Conservation (phyloP, 2,113 vertebrate species). For the Pristiophorus japonicus region DNA sequence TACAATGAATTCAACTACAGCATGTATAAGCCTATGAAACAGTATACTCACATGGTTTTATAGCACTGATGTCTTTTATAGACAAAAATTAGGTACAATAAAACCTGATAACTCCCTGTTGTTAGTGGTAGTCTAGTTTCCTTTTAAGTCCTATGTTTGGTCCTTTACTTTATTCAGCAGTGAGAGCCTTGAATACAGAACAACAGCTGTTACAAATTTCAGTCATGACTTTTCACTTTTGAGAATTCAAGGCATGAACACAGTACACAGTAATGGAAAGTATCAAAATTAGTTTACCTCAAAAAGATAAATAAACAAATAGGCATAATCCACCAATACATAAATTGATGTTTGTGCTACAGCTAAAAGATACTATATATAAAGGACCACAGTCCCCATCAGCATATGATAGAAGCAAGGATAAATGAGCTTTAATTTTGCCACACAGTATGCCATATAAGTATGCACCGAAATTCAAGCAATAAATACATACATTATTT, state of each 20-base stretch:
- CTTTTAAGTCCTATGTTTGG: slow-evolving; percentile 99
- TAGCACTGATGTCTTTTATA: slow-evolving; percentile 71
- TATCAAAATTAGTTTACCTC: slow-evolving; percentile 94
- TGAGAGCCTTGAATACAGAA: slow-evolving; percentile 99
- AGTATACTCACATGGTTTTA: slow-evolving; percentile 74
- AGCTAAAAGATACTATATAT: slow-evolving; percentile 99
- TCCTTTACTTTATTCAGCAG: slow-evolving; percentile 99
- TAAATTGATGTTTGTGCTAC: slow-evolving; percentile 98
- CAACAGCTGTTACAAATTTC: slow-evolving; percentile 98
- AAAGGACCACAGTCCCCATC: slow-evolving; percentile 94
- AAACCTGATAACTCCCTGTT: slow-evolving; percentile 83
- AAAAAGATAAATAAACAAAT: slow-evolving; percentile 81
- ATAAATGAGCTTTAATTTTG: slow-evolving; percentile 97
- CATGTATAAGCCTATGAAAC: slow-evolving; percentile 64
- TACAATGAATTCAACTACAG: slow-evolving; percentile 69
- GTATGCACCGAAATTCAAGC: slow-evolving; percentile 99
- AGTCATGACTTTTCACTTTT: slow-evolving; percentile 99
- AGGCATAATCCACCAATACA: slow-evolving; percentile 97
- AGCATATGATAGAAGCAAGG: slow-evolving; percentile 96
- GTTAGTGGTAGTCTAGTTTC: slow-evolving; percentile 93
- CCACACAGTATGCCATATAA: slow-evolving; percentile 99
- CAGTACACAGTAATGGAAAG: slow-evolving; percentile 99
- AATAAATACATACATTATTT: slow-evolving; percentile 99
- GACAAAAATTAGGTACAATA: slow-evolving; percentile 81
- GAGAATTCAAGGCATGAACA: slow-evolving; percentile 99